Evolutionary conservation across 2,113 vertebrate genomes (phyloP).

Genomic region (Ornithorhynchus anatinus): DNA sequence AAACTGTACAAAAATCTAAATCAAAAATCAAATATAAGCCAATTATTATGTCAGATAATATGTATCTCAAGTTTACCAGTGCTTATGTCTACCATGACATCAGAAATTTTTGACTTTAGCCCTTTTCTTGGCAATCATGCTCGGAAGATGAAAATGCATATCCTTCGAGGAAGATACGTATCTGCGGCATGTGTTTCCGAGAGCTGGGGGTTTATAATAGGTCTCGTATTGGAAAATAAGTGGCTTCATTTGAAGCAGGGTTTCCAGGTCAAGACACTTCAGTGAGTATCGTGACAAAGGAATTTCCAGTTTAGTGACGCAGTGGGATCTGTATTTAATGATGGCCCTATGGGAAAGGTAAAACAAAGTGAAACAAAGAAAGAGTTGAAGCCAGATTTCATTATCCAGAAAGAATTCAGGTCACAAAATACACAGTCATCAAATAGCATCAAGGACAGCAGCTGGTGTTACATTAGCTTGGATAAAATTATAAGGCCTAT

Average conservation of each 20-base stretch:
- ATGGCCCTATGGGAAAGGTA: background rate
- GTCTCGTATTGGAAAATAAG: constrained; percentile 34
- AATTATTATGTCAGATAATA: constrained; percentile 51
- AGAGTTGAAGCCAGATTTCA: constrained; percentile 13
- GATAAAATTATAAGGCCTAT: constrained; percentile 57
- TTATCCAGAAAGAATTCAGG: constrained; percentile 12
- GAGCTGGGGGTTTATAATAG: constrained; percentile 41
- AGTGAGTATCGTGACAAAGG: constrained; percentile 25
- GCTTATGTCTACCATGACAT: no score
- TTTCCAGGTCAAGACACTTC: no score
- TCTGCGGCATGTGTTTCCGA: constrained; percentile 64
- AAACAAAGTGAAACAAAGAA: no score
- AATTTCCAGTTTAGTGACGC: background rate
- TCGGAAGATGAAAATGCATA: constrained; percentile 75
- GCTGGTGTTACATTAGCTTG: constrained; percentile 48
- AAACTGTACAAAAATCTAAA: constrained; percentile 50
- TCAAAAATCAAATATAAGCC: constrained; percentile 57
- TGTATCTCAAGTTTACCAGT: no score
- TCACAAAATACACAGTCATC: constrained; percentile 51
- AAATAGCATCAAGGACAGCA: constrained; percentile 55
- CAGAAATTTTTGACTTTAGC: constrained; percentile 74
- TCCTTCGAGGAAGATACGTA: constrained; percentile 71
- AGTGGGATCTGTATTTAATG: background rate
- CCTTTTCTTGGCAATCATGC: constrained; percentile 72
- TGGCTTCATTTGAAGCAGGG: constrained; percentile 30